Conservation (phyloP, 1,140 invertebrate genomes). For the Cardiocondyla obscurior region DNA sequence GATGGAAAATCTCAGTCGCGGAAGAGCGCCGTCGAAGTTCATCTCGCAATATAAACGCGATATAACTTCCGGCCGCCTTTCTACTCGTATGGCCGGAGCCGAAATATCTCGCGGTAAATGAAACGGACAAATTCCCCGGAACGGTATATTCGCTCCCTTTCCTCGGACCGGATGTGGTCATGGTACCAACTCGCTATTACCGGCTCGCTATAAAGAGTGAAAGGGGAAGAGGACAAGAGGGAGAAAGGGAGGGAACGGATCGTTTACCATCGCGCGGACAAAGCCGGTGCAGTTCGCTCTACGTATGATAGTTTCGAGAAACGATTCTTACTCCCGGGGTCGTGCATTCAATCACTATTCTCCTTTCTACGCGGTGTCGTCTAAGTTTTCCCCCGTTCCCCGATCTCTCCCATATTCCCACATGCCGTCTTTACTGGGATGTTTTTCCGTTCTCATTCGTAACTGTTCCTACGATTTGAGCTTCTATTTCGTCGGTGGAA, state of each 20-base stretch:
- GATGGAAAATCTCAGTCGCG: neutral
- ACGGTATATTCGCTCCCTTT: conserved; percentile 39
- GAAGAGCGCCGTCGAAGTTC: conserved; percentile 64
- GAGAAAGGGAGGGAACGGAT: conserved; percentile 7
- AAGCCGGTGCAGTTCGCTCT: conserved; percentile 47
- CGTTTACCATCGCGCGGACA: conserved; percentile 46
- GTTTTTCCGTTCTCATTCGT: conserved; percentile 6
- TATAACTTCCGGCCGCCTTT: conserved; percentile 70
- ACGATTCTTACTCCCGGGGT: conserved; percentile 45
- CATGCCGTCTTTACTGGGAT: neutral
- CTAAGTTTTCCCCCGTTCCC: neutral
- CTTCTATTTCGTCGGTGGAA: neutral
- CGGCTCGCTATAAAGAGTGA: neutral
- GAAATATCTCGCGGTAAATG: conserved; percentile 73
- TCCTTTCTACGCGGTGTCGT: conserved; percentile 44
- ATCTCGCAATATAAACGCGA: conserved; percentile 74
- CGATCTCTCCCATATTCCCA: no score
- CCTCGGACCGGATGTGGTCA: neutral
- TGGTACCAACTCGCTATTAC: conserved; percentile 30
- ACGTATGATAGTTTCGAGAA: conserved; percentile 53
- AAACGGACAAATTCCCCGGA: conserved; percentile 70
- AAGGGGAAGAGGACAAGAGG: neutral
- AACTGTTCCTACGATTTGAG: conserved; percentile 6
- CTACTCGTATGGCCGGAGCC: conserved; percentile 48
- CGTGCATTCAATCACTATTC: conserved; percentile 54